Evolutionary conservation across 2,797 vertebrate genomes (phyloP), one percentile per base, ranked within the genome.

Genomic region (Crypturellus tataupa): DNA sequence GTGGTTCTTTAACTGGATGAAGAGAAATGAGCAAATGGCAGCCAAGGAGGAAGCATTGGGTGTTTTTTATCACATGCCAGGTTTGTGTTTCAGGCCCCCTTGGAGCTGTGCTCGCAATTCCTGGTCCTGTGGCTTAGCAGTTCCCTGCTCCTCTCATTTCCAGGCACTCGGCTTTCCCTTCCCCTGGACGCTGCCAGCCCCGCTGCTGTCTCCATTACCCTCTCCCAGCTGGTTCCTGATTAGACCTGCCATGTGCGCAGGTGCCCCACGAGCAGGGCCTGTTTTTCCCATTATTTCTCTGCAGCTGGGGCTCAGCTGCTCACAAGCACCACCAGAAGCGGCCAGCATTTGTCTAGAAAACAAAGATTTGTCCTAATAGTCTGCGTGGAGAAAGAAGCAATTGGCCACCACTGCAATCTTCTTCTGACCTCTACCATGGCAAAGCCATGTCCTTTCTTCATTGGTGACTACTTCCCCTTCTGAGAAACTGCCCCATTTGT

Each of bases 201-300:
- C 1, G 4, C 11, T 62, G 62, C 37, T 37, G 62, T 79, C 87
- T 84, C 31, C 55, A 40, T 87, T 87, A 63, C 65, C 18, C 31
- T 73, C 5, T 84, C 68, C 7, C 60, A 49, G 56, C 53, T 88
- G 68, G 42, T 27, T 80, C 23, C 60, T 2, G 0, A 8, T n/a
- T 60, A 72, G 55, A 39, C 35, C 20, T 0, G 0, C 33, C 78
- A 37, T 44, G 44, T 25, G 18, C 7, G 1, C 27, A 2, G 0
- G 0, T 33, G 47, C 17, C 10, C 1, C 1, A 37, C 46, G 67
- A 39, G 51, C 25, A 44, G 20, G 25, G 27, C 3, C 64, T 23
- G 14, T 1, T 6, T 63, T 89, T n/a, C 39, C 46, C 46, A 42
- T 44, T 10, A 39, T 35, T 1, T 1, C 59, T 69, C 17, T 16